phyloP scores from a whole-genome alignment of 2,888 invertebrate genomes.

The Coelogynopora nodosa region DNA sequence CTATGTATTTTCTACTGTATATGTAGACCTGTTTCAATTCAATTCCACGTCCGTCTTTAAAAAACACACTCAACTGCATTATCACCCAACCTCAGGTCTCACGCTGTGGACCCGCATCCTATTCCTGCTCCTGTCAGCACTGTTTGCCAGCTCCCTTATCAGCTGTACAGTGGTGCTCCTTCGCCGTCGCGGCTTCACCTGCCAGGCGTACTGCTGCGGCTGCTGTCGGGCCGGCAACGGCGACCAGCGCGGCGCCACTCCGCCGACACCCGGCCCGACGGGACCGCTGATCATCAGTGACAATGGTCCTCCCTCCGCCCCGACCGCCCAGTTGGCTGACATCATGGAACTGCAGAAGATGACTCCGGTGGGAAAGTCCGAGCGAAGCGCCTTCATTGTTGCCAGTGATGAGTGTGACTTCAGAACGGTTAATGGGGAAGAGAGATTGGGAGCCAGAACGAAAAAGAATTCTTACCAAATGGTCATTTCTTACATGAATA shows the following conservation, averaged over 20 bases:
- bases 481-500: conserved; percentile 1
- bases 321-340: neutral
- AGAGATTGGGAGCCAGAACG: neutral
- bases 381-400: neutral
- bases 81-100: neutral
- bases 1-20: no score
- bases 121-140: neutral
- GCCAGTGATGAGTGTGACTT: neutral
- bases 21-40: no score
- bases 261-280: neutral
- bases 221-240: neutral
- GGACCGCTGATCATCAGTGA: neutral
- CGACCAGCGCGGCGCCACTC: neutral
- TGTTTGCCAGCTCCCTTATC: neutral
- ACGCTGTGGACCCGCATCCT: neutral
- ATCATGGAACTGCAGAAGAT: neutral
- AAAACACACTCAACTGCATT: no score
- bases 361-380: neutral
- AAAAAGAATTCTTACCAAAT: conserved; percentile 6
- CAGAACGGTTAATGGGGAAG: neutral
- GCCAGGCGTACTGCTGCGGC: neutral
- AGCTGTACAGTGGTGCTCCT: neutral
- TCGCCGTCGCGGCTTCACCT: neutral
- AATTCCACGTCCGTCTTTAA: no score
- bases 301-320: neutral